These are phyloP conservation scores for Philotrypesis tridentata DNA, from an alignment of 1,140 invertebrate genomes.

Conservation along the genomic window DNA sequence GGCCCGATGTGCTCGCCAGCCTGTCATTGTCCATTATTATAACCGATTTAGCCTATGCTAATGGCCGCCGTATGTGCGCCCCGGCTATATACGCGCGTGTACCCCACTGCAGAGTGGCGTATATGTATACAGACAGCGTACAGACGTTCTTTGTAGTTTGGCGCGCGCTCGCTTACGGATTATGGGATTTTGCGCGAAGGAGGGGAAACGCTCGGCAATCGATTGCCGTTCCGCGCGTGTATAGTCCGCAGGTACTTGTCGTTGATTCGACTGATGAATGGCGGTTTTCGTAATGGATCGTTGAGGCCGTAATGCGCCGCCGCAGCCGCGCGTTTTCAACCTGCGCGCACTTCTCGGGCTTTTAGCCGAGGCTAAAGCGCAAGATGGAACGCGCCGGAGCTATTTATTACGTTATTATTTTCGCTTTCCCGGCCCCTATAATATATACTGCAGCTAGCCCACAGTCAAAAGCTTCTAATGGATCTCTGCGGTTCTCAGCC, in stretches of 20 bases:
- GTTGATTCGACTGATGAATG: constrained; percentile 29
- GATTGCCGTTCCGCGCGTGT: constrained; percentile 12
- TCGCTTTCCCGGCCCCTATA: too few relatives aligned
- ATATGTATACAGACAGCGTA: background rate
- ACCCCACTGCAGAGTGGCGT: background rate
- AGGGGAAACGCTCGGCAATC: background rate
- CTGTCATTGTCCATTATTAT: constrained; percentile 25
- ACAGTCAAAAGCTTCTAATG: background rate
- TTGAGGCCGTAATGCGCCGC: background rate
- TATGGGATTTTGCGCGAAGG: constrained; percentile 22
- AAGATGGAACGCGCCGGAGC: background rate
- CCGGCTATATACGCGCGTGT: background rate
- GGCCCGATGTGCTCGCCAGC: background rate
- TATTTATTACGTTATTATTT: background rate
- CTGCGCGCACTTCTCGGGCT: background rate
- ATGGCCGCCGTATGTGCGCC: constrained; percentile 14
- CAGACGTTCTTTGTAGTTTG: constrained; percentile 28
- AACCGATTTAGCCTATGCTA: constrained; percentile 37
- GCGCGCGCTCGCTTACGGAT: background rate
- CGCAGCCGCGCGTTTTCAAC: background rate
- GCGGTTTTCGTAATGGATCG: constrained; percentile 25
- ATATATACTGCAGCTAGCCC: too few relatives aligned
- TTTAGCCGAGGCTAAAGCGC: background rate
- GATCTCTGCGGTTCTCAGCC: background rate
- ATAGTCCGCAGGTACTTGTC: constrained; percentile 18